Base-by-base conservation (phyloP, 2,113 vertebrate species). In the Myotis davidii region DNA sequence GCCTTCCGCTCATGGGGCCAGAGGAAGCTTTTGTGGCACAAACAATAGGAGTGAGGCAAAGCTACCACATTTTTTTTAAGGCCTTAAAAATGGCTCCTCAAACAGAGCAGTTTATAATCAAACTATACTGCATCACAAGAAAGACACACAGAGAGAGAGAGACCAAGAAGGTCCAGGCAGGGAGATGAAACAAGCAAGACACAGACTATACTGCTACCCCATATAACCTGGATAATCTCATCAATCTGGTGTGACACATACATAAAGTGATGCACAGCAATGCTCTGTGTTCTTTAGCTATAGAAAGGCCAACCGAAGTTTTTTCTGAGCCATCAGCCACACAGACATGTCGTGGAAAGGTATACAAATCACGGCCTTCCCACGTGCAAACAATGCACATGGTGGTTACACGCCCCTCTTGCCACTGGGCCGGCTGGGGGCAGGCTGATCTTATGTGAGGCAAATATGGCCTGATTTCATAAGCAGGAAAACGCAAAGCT, bases 11-110 rank as follows among this genome's bases (percentile, higher is more conserved):
- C n/a, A 4, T 0, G 42, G 73, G 29, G 42, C 25, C 37, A 64
- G 39, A 8, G 37, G 81, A 89, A 84, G 70, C 70, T 94, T 96
- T 87, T 85, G 87, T 48, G 88, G 37, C 50, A 74, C 48, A 79
- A 83, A 85, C 42, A 79, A 59, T 6, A 37, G 78, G 87, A 42
- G 34, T 23, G n/a, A 86, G 37, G 74, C 78, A 90, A 96, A 92
- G 76, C 69, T 73, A 91, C 70, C 81, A 48, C 45, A 90, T 72
- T 17, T 61, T 85, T 88, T 96, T 86, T 64, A 93, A 91, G 59
- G 34, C n/a, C 48, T 93, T 93, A 91, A 96, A 94, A 96, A 59
- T 20, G 10, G 61, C 23, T 72, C 85, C 79, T 87, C 70, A 73
- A 29, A 56, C 29, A 37, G 52, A 90, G n/a, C 64, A 21, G 34